Conservation (phyloP, 1,140 invertebrate genomes). For the Listronotus oregonensis region DNA sequence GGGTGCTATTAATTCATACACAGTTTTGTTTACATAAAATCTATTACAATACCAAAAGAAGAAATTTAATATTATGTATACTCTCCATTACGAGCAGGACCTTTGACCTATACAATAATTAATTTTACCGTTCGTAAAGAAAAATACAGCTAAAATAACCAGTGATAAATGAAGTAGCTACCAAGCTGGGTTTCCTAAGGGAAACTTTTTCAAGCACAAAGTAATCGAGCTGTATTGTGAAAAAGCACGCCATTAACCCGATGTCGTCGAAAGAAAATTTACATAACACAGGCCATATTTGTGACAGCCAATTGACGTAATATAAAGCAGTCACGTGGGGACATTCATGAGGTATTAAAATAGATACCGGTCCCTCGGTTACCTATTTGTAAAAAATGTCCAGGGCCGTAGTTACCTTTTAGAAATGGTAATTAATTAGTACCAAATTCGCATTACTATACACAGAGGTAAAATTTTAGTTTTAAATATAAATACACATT, state of each 20-base stretch:
- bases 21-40: too few relatives aligned
- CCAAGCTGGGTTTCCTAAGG: constrained; percentile 15
- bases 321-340: constrained; percentile 54
- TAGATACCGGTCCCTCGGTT: constrained; percentile 45
- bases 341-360: constrained; percentile 50
- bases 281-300: constrained; percentile 52
- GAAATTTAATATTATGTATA: too few relatives aligned
- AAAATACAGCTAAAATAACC: constrained; percentile 1
- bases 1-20: too few relatives aligned
- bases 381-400: background rate
- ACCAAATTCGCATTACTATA: too few relatives aligned
- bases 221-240: constrained; percentile 28
- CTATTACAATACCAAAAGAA: too few relatives aligned
- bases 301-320: constrained; percentile 53
- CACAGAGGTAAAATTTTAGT: too few relatives aligned
- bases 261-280: constrained; percentile 43
- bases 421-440: too few relatives aligned
- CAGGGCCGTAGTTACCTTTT: background rate
- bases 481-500: too few relatives aligned
- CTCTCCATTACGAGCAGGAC: too few relatives aligned
- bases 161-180: constrained; percentile 18
- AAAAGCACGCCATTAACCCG: constrained; percentile 29
- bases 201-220: constrained; percentile 22
- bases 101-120: too few relatives aligned
- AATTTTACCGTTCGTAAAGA: too few relatives aligned